These are phyloP conservation scores for Drosophila prostipennis DNA, from an alignment of 2,888 invertebrate species.

Conservation along the genomic window DNA sequence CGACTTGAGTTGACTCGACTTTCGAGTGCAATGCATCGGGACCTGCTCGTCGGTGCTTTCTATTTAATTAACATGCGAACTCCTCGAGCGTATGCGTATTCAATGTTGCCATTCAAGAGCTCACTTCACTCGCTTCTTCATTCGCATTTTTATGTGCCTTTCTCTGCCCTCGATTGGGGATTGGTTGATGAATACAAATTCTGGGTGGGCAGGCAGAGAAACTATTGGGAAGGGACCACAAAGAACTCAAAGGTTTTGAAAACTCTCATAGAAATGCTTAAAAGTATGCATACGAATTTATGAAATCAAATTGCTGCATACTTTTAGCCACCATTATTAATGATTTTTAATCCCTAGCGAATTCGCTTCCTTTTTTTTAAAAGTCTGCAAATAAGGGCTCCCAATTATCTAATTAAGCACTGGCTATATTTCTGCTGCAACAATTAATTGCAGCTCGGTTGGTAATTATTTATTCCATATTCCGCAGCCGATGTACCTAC, in stretches of 20 bases:
- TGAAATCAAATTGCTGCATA: no score
- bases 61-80: constrained; percentile 75
- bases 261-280: no score
- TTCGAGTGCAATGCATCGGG: constrained; percentile 58
- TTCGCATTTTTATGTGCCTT: constrained; percentile 16
- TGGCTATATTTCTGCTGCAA: constrained; percentile 17
- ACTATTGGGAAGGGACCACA: no score
- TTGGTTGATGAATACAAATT: constrained; percentile 3
- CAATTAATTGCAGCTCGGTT: constrained; percentile 45
- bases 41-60: constrained; percentile 51
- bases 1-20: constrained; percentile 45
- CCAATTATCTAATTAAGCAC: not conserved
- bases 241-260: no score
- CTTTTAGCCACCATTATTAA: no score
- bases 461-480: constrained; percentile 36
- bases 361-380: no score
- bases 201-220: not conserved
- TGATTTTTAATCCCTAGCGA: no score
- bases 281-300: no score
- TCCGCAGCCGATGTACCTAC: not conserved
- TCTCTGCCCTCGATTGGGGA: constrained; percentile 17
- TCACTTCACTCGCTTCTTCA: constrained; percentile 40
- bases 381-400: no score
- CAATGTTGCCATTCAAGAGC: constrained; percentile 57
- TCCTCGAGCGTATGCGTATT: constrained; percentile 54